A percentile compares a stretch with the other conserved stretches of the same genome.
These are phyloP conservation scores for Hoplias malabaricus DNA, from an alignment of 2,113 vertebrate species.

Conservation along the genomic window DNA sequence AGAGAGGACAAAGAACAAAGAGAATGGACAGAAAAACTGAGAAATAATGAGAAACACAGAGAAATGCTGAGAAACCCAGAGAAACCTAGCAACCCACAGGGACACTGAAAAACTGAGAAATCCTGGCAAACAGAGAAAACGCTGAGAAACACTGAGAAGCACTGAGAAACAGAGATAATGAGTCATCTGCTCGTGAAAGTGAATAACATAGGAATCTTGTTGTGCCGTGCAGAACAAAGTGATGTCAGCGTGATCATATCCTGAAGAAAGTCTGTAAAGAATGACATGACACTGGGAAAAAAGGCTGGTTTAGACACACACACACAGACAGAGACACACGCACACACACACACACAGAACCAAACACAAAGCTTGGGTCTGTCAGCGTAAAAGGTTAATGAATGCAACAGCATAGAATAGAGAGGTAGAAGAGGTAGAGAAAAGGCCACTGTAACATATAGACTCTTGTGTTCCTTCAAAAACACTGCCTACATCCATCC, in stretches of 20 bases:
- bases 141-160: too few relatives aligned
- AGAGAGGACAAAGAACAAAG: too few relatives aligned
- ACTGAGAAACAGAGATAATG: too few relatives aligned
- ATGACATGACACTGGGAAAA: slow-evolving; percentile 18
- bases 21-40: too few relatives aligned
- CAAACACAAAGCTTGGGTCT: slow-evolving; percentile 20
- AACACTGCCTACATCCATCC: neutral
- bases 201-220: neutral
- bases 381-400: slow-evolving; percentile 52
- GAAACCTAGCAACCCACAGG: too few relatives aligned
- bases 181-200: slow-evolving; percentile 1
- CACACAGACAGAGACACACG: neutral
- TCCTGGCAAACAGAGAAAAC: too few relatives aligned
- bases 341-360: neutral
- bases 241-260: neutral
- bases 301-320: neutral
- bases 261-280: slow-evolving; percentile 1
- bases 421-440: slow-evolving; percentile 3
- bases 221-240: neutral
- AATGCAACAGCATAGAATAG: slow-evolving; percentile 43
- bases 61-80: too few relatives aligned
- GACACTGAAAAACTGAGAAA: too few relatives aligned
- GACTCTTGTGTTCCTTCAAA: neutral
- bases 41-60: too few relatives aligned
- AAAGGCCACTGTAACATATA: slow-evolving; percentile 29